Conservation (phyloP, 2,113 vertebrate genomes). For the Epinephelus cyanopodus region DNA sequence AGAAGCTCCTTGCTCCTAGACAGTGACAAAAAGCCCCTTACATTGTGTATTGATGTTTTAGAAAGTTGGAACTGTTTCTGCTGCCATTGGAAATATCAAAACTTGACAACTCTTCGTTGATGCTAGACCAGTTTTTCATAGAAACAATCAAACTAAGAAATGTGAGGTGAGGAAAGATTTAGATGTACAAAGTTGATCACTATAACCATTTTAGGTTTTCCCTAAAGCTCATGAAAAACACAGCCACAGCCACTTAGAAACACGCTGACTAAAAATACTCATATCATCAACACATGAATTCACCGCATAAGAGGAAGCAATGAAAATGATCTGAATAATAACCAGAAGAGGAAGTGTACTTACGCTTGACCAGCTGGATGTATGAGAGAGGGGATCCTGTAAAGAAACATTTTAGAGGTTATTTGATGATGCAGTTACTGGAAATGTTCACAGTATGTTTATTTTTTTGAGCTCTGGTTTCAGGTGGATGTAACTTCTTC, state of each 20-base stretch:
- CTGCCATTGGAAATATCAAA: background rate
- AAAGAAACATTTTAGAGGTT: conserved; percentile 28
- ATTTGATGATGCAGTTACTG: background rate
- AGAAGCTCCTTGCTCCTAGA: background rate
- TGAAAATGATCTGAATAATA: background rate
- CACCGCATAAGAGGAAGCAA: background rate
- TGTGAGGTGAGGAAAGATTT: background rate
- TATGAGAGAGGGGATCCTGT: conserved; percentile 47
- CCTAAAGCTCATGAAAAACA: background rate
- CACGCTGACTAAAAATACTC: background rate
- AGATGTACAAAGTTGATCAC: background rate
- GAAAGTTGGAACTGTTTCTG: background rate
- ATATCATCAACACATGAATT: background rate
- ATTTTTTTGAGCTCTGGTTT: background rate
- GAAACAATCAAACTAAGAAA: background rate
- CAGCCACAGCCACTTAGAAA: background rate
- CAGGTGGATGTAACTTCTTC: background rate
- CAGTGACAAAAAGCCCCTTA: background rate
- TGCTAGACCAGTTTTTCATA: background rate
- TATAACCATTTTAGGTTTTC: background rate
- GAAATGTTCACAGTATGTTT: background rate
- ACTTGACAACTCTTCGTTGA: background rate
- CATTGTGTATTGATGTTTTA: background rate
- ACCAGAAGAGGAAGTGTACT: conserved; percentile 16
- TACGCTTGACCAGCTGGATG: conserved; percentile 58